Evolutionary conservation across 2,797 vertebrate genomes (phyloP).

Genomic region (Poecilia picta): DNA sequence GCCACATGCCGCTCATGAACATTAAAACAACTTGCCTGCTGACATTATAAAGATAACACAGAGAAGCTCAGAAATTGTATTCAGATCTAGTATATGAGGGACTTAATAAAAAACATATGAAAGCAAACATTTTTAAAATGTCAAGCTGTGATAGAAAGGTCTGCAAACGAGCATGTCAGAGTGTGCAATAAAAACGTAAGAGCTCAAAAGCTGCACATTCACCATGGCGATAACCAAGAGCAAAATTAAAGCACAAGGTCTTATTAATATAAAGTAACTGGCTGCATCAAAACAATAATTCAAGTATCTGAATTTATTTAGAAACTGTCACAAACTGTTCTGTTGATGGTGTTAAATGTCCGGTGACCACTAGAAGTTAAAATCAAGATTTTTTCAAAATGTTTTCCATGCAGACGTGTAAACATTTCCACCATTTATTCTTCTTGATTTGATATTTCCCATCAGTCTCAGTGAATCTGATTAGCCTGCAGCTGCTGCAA

Average conservation of each 20-base stretch:
- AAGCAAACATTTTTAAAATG: slow-evolving; percentile 67
- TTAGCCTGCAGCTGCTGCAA: neutral
- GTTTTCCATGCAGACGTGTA: neutral
- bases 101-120: slow-evolving; percentile 55
- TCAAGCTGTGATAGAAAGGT: slow-evolving; percentile 36
- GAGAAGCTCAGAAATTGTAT: slow-evolving; percentile 65
- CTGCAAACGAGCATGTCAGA: slow-evolving; percentile 10
- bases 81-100: slow-evolving; percentile 39
- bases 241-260: neutral
- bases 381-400: neutral
- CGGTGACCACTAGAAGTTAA: neutral
- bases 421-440: neutral
- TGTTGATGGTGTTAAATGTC: neutral
- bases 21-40: slow-evolving; percentile 59
- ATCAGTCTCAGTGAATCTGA: neutral
- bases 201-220: slow-evolving; percentile 34
- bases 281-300: neutral
- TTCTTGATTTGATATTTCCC: neutral
- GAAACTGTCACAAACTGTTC: neutral
- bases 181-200: slow-evolving; percentile 35
- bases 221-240: slow-evolving; percentile 4
- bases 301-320: neutral
- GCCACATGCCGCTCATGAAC: slow-evolving; percentile 65
- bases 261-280: neutral
- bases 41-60: slow-evolving; percentile 68